Conservation (phyloP, 2,797 vertebrate genomes). For the Hirundo rustica region DNA sequence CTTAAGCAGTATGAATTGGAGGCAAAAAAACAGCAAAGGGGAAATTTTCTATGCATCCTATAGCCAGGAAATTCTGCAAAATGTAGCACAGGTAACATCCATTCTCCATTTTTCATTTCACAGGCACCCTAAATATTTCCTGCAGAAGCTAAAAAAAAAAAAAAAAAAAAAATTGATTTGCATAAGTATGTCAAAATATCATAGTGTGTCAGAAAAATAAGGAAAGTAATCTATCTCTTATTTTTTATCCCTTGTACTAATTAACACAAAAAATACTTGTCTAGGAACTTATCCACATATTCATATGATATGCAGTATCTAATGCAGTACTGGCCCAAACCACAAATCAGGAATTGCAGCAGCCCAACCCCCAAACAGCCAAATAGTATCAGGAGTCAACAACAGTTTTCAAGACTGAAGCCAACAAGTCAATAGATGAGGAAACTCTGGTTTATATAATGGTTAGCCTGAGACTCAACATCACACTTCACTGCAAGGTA, state of each 20-base stretch:
- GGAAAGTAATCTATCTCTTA: neutral
- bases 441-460: neutral
- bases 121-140: neutral
- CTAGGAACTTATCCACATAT: neutral
- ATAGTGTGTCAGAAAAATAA: neutral
- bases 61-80: neutral
- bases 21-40: neutral
- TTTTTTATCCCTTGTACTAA: neutral
- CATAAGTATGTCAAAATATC: neutral
- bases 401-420: neutral
- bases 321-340: neutral
- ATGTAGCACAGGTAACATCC: neutral
- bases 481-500: neutral
- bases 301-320: neutral
- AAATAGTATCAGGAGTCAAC: neutral
- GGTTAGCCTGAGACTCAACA: neutral
- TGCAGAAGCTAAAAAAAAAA: neutral
- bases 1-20: neutral
- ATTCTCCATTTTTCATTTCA: neutral
- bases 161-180: neutral
- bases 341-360: neutral
- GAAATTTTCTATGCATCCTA: neutral
- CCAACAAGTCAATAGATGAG: accelerated
- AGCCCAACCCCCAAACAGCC: neutral
- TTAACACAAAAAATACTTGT: neutral